Base-by-base conservation (phyloP, 2,113 vertebrate species). In the Promerops cafer region DNA sequence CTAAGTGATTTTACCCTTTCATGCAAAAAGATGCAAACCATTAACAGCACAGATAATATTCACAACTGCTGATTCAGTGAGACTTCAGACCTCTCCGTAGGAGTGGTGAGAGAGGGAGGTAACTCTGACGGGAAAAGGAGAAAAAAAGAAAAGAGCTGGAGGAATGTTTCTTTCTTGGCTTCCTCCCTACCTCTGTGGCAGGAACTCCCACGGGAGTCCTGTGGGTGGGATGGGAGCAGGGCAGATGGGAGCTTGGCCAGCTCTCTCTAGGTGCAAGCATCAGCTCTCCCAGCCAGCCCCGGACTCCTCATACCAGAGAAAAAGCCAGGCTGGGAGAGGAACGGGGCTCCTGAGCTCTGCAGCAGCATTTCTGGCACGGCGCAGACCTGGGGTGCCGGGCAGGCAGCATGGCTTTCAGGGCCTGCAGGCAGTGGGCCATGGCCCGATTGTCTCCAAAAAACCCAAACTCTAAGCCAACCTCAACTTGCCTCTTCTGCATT, bases 1-100 rank as follows among this genome's bases (percentile, higher is more conserved):
- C 89, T 95, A 92, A 96, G 95, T 87, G 90, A 96, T 94, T 96
- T 96, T 91, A 91, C 82, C 66, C 54, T 94, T 94, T 93, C 88
- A 93, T 84, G 87, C 89, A 81, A 83, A 94, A 95, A 94, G 91
- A 96, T 96, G 90, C 78, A 87, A 95, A 83, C 90, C 76, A 86
- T 96, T 95, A 96, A 83, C 45, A 71, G 75, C 88, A 27, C 77
- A 56, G 91, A 96, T 90, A 94, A 92, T 80, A 93, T 65, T 81
- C 78, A 79, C 60, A 93, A 94, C 54, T 95, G 83, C 90, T 95
- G 80, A 90, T 77, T 96, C 91, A 83, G 47, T 87, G 81, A 90
- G 86, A 59, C 56, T 70, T 91, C 87, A 81, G 87, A 85, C 79
- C 64, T 83, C 61, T 89, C 72, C 2, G 30, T 52, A 44, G 81